A percentile compares a stretch with the other conserved stretches of the same genome.
Evolutionary conservation across 2,113 vertebrate species (phyloP).

Genomic region (Psittacus erithacus): DNA sequence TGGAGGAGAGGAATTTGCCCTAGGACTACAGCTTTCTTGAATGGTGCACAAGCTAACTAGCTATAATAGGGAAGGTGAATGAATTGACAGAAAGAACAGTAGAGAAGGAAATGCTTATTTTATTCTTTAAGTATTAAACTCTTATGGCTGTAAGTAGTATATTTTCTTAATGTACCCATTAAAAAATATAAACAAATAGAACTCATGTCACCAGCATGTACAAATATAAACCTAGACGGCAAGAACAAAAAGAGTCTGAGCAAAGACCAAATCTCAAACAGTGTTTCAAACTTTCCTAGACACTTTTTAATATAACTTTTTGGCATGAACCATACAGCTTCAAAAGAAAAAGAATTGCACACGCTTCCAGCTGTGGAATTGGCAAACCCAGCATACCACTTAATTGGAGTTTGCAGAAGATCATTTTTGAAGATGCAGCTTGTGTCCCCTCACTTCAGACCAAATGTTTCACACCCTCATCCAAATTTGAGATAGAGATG

Average conservation of each 20-base stretch:
- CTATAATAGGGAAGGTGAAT: not conserved
- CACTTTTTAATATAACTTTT: not conserved
- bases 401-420: not conserved
- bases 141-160: not conserved
- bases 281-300: not conserved
- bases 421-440: not conserved
- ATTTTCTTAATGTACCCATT: not conserved
- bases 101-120: not conserved
- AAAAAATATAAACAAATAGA: not conserved
- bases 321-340: not conserved
- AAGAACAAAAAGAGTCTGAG: not conserved
- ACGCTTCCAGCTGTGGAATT: not conserved
- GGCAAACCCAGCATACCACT: not conserved
- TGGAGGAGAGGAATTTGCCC: not conserved
- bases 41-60: not conserved
- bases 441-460: not conserved
- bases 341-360: not conserved
- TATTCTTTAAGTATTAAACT: not conserved
- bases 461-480: constrained; percentile 30
- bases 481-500: not conserved
- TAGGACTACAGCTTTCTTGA: not conserved
- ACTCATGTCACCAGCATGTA: not conserved
- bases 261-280: not conserved
- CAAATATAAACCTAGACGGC: not conserved
- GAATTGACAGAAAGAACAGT: not conserved